Evolutionary conservation across 2,888 invertebrate species (phyloP).

Genomic region (Latrodectus hesperus): DNA sequence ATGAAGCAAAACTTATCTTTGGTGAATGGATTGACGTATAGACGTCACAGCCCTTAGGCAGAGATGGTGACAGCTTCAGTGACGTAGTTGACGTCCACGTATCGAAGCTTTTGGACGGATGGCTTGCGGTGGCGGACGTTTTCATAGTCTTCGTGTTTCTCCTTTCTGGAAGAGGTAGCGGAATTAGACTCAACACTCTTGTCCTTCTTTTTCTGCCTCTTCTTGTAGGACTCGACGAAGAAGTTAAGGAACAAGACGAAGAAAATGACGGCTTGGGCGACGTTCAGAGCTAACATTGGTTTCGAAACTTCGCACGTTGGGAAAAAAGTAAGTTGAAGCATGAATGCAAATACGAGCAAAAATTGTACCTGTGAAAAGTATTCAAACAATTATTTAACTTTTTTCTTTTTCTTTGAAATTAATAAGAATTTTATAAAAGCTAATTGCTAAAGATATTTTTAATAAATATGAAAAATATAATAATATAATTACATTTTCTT

Average conservation of each 20-base stretch:
- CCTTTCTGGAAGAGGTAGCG: not conserved
- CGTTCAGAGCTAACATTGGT: conserved; percentile 48
- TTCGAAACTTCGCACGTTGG: conserved; percentile 58
- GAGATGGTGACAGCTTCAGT: conserved; percentile 62
- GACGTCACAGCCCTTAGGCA: conserved; percentile 19
- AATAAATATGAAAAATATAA: too few relatives aligned
- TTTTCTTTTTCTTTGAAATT: too few relatives aligned
- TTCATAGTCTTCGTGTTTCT: conserved; percentile 12
- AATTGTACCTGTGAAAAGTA: conserved; percentile 47
- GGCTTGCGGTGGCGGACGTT: conserved; percentile 32
- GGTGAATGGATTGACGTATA: not conserved
- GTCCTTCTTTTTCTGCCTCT: conserved; percentile 8
- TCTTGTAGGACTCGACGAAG: conserved; percentile 74
- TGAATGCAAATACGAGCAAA: conserved; percentile 56
- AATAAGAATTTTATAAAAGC: too few relatives aligned
- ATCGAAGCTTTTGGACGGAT: conserved; percentile 59
- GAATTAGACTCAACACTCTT: not conserved
- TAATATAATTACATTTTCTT: too few relatives aligned
- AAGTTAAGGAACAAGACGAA: conserved; percentile 76
- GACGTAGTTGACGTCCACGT: conserved; percentile 59
- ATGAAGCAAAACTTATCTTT: too few relatives aligned
- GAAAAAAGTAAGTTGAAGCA: conserved; percentile 60
- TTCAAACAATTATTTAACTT: too few relatives aligned
- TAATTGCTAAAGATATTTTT: too few relatives aligned
- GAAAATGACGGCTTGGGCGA: conserved; percentile 76